phyloP scores from a whole-genome alignment of 2,797 vertebrate genomes.

The Geotrypetes seraphini region DNA sequence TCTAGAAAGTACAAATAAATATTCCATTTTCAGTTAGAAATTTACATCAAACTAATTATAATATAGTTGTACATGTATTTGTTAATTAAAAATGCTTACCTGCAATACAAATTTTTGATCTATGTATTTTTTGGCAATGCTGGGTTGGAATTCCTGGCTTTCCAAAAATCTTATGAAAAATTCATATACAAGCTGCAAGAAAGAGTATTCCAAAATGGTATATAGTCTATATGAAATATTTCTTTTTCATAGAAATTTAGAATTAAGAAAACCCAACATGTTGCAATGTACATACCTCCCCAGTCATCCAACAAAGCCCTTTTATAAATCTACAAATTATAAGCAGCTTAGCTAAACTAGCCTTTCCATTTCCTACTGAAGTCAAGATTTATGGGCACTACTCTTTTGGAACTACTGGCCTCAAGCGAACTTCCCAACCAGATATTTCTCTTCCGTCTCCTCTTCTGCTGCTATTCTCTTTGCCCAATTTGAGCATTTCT shows the following conservation, averaged over 20 bases:
- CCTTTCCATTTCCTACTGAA: too few relatives aligned
- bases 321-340: too few relatives aligned
- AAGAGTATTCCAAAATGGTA: conserved; percentile 9
- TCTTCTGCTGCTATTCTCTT: too few relatives aligned
- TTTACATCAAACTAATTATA: conserved; percentile 3
- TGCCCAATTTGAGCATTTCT: too few relatives aligned
- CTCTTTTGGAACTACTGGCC: too few relatives aligned
- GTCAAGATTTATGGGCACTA: too few relatives aligned
- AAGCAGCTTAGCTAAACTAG: too few relatives aligned
- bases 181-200: conserved; percentile 90
- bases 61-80: background rate
- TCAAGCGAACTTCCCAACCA: too few relatives aligned
- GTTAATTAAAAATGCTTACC: conserved; percentile 58
- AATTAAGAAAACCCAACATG: too few relatives aligned
- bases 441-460: too few relatives aligned
- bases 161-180: conserved; percentile 99
- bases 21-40: background rate
- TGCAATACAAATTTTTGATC: conserved; percentile 99
- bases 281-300: too few relatives aligned
- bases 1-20: background rate
- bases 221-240: background rate
- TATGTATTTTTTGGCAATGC: conserved; percentile 99
- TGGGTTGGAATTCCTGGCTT: conserved; percentile 99
- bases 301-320: too few relatives aligned
- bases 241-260: background rate